Conservation (phyloP, 2,797 vertebrate genomes). For the Sorex maritimensis region DNA sequence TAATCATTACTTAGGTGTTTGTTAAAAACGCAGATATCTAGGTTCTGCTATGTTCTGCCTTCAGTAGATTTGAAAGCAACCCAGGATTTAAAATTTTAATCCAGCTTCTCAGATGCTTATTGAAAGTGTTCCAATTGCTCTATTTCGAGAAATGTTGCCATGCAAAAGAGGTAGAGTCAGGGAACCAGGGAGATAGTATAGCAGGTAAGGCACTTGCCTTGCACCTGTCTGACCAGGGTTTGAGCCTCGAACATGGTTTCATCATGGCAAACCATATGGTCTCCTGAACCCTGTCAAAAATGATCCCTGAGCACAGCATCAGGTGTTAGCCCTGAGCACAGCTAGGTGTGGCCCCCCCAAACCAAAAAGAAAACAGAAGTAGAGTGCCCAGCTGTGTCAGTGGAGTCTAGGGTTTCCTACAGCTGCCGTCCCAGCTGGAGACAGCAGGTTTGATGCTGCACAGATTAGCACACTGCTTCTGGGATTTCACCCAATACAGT, state of each 20-base stretch:
- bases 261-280: no score
- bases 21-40: slow-evolving; percentile 34
- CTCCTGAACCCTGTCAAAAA: no score
- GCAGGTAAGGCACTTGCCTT: no score
- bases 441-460: background rate
- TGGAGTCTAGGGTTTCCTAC: background rate
- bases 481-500: slow-evolving; percentile 13
- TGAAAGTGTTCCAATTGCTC: background rate
- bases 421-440: background rate
- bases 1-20: background rate
- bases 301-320: no score
- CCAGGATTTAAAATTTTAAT: slow-evolving; percentile 54
- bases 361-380: background rate
- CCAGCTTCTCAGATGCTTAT: slow-evolving; percentile 25
- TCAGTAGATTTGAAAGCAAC: slow-evolving; percentile 25
- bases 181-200: no score
- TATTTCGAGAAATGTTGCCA: slow-evolving; percentile 24
- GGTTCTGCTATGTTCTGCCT: background rate
- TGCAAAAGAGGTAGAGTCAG: no score
- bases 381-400: background rate
- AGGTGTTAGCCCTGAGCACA: no score
- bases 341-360: no score
- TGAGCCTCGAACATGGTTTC: no score
- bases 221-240: no score
- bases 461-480: background rate